Conservation (phyloP, 92 coral and sea anemone species). For the Desmophyllum pertusum region DNA sequence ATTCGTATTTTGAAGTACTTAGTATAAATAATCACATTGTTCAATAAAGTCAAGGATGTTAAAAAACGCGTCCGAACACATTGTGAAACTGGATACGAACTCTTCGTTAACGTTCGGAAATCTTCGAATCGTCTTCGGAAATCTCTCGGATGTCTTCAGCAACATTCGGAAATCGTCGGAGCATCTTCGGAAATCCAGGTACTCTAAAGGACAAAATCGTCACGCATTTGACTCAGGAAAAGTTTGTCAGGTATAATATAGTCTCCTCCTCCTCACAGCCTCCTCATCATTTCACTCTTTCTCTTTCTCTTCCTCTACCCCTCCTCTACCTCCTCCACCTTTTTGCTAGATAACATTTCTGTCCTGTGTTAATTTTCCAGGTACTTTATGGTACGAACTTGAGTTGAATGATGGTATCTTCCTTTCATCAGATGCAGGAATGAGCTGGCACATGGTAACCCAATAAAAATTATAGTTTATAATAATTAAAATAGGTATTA, state of each 20-base stretch:
- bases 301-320: background rate
- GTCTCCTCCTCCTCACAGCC: background rate
- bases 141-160: too few species aligned
- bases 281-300: background rate
- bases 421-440: slow-evolving; percentile 90
- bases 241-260: too few species aligned
- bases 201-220: too few species aligned
- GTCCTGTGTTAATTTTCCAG: slow-evolving; percentile 40
- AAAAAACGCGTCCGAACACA: too few species aligned
- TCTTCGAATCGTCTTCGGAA: too few species aligned
- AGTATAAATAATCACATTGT: too few species aligned
- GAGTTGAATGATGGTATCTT: slow-evolving; percentile 64
- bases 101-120: too few species aligned
- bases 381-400: slow-evolving; percentile 68
- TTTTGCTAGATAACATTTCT: background rate
- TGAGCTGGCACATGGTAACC: slow-evolving; percentile 90
- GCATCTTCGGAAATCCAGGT: background rate
- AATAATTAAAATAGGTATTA: too few species aligned
- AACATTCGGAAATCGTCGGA: background rate
- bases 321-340: background rate
- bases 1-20: too few species aligned
- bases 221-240: too few species aligned
- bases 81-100: too few species aligned
- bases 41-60: too few species aligned
- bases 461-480: background rate